Evolutionary conservation across 2,797 vertebrate genomes (phyloP), one percentile per base, ranked within the genome.

Genomic region (Intellagama lesueurii): DNA sequence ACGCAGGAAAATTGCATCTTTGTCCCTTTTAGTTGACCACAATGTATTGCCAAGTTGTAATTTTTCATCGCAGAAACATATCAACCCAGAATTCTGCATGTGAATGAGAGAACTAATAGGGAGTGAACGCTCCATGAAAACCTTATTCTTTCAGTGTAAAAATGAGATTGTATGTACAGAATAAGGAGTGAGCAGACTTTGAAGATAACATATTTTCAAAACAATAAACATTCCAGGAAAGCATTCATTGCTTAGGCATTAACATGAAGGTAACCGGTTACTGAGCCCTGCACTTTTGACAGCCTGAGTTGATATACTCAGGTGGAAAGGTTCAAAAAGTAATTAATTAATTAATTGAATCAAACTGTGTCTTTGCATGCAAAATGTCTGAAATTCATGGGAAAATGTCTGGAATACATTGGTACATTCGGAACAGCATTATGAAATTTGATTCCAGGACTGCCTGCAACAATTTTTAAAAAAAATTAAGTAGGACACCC

Each of bases 161-260:
- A 80, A n/a, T 2, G 22, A 89, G 32, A 44, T 88, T 77, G 26
- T 0, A 0, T 66, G 78, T 60, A 70, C 4, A 84, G 83, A 85
- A 72, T 56, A 69, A 22, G 56, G 26, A 86, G 44, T 80, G n/a
- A 81, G 49, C 30, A 12, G 28, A 30, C 77, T 87, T 81, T 87
- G 68, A 81, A 87, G 66, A 81, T 81, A 87, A 87, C 40, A 24
- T 24, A 24, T 35, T 69, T 70, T 78, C 60, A 89, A 80, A 60
- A 80, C 76, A 85, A 73, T 84, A 70, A 56, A 30, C 82, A 84
- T 84, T 85, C 83, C 77, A 80, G 52, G 7, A 47, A 89, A 73
- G 81, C 81, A 81, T 72, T 60, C 28, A 7, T 81, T 1, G 8
- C 92, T 93, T 88, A 26, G 44, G 83, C 78, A 92, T 87, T 79